A percentile compares a stretch with the other conserved stretches of the same genome.
These are phyloP conservation scores for Camponotus fellah DNA, from an alignment of 2,888 invertebrate genomes.

Conservation along the genomic window DNA sequence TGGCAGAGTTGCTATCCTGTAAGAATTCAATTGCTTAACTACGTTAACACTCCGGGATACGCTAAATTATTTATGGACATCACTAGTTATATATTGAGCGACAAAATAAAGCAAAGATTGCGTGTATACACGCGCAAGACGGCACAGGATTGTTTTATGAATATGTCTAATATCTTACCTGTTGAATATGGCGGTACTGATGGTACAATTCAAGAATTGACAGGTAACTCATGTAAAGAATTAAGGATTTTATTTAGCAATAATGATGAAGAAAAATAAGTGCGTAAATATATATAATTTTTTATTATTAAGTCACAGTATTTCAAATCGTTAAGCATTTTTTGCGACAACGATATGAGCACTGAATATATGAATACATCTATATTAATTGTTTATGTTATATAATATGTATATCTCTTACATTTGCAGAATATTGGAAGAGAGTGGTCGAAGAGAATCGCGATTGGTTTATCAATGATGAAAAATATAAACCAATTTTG, in stretches of 20 bases:
- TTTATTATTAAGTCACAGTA: not conserved
- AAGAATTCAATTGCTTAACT: slow-evolving; percentile 89
- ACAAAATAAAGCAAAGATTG: slow-evolving; percentile 88
- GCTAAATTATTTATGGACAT: slow-evolving; percentile 90
- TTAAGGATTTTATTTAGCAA: not conserved
- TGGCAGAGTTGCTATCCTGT: slow-evolving; percentile 91
- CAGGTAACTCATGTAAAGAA: slow-evolving; percentile 40
- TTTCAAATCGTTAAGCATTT: not conserved
- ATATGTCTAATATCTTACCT: slow-evolving; percentile 87
- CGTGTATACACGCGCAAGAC: slow-evolving; percentile 86
- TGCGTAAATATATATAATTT: not conserved
- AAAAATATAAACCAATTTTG: slow-evolving; percentile 82
- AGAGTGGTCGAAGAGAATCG: slow-evolving; percentile 82
- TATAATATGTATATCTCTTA: not conserved
- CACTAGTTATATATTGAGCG: slow-evolving; percentile 89
- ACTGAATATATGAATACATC: not conserved
- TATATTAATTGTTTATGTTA: not conserved
- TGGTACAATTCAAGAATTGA: slow-evolving; percentile 77
- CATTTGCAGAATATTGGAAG: slow-evolving; percentile 86
- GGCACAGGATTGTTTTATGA: slow-evolving; percentile 85
- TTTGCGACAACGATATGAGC: not conserved
- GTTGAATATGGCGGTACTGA: slow-evolving; percentile 88
- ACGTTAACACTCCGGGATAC: slow-evolving; percentile 90
- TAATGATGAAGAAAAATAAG: not conserved
- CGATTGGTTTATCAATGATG: slow-evolving; percentile 87